phyloP scores from a whole-genome alignment of 1,140 invertebrate species.

The Aethina tumida region DNA sequence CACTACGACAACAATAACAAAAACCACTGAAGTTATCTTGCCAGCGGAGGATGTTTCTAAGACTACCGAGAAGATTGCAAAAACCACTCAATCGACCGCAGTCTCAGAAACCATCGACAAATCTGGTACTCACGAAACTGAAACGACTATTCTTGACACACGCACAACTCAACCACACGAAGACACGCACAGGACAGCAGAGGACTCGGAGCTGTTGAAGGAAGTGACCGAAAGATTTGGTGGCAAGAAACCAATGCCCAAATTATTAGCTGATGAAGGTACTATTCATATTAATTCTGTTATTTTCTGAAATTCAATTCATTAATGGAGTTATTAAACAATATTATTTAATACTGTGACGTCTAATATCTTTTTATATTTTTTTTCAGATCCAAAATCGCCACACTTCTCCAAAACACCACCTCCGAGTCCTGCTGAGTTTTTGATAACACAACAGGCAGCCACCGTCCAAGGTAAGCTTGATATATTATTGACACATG shows the following conservation, averaged over 20 bases:
- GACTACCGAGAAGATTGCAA: constrained; percentile 2
- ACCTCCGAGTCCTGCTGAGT: constrained; percentile 43
- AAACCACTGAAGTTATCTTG: background rate
- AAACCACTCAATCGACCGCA: constrained; percentile 11
- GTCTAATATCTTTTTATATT: no score
- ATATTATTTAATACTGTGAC: no score
- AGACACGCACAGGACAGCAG: constrained; percentile 19
- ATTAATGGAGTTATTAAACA: no score
- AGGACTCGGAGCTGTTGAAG: constrained; percentile 36
- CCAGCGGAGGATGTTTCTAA: constrained; percentile 1
- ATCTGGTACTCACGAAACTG: constrained; percentile 10
- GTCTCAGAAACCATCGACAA: constrained; percentile 23
- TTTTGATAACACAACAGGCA: constrained; percentile 31
- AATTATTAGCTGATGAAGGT: constrained; percentile 23
- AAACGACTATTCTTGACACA: no score
- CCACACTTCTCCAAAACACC: constrained; percentile 42
- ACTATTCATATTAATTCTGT: no score
- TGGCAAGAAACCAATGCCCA: constrained; percentile 22
- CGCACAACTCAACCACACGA: constrained; percentile 11
- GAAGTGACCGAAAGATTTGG: constrained; percentile 38
- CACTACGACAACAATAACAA: constrained; percentile 6
- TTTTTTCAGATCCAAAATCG: constrained; percentile 36
- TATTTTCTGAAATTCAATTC: no score
- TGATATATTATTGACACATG: constrained; percentile 5
- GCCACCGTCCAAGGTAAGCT: constrained; percentile 32